Percentiles rank a stretch among this genome's conserved stretches.
These are phyloP conservation scores for Drosophila ercepeae DNA, from an alignment of 1,140 invertebrate species.

Conservation along the genomic window DNA sequence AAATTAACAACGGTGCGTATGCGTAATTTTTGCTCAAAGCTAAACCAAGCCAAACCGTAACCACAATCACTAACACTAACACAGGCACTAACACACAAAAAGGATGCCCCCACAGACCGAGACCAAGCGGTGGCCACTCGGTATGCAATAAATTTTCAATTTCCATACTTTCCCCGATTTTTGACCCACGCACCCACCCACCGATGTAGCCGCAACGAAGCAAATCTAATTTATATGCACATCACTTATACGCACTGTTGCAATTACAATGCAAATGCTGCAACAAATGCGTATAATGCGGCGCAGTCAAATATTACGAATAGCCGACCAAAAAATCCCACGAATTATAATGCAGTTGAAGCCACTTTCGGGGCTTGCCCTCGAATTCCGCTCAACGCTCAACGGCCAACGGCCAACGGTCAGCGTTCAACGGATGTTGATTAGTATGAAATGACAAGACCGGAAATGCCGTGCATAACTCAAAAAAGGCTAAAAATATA, in stretches of 20 bases:
- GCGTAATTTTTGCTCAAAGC: constrained; percentile 60
- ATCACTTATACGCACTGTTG: constrained; percentile 71
- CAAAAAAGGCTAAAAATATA: constrained; percentile 16
- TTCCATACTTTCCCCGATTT: constrained; percentile 42
- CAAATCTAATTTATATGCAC: constrained; percentile 79
- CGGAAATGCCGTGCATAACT: constrained; percentile 59
- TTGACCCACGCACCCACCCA: no score
- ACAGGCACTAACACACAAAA: no score
- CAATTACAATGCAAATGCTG: constrained; percentile 66
- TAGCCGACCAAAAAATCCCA: neutral
- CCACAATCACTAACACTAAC: no score
- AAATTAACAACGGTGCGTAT: constrained; percentile 78
- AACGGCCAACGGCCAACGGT: no score
- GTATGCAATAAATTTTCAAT: constrained; percentile 75
- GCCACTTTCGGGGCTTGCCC: constrained; percentile 28
- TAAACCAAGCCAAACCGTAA: neutral
- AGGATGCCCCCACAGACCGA: neutral
- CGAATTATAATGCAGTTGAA: constrained; percentile 44
- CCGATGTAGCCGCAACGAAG: constrained; percentile 31
- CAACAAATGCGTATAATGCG: constrained; percentile 56
- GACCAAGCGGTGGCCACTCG: neutral
- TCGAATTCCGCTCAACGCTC: constrained; percentile 48
- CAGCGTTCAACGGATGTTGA: constrained; percentile 69
- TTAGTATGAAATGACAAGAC: constrained; percentile 75
- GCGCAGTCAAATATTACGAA: constrained; percentile 44